Evolutionary conservation across 2,888 invertebrate genomes (phyloP), one percentile per base, ranked within the genome.

Genomic region (Papilio gigon): DNA sequence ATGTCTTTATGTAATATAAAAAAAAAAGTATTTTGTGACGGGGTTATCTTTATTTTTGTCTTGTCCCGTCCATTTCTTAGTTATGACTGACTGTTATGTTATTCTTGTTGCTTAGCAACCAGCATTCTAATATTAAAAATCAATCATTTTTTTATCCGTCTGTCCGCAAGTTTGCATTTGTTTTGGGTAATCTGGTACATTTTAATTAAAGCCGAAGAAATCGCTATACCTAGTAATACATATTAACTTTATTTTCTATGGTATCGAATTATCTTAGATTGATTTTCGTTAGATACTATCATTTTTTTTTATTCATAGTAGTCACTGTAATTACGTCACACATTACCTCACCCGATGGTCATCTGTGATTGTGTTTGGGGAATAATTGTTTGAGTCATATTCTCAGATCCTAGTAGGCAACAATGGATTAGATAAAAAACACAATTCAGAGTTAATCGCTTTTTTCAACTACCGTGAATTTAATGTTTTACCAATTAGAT

Each of bases 311-410:
- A 67, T 53, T 37, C 9, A 20, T 27, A 11, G 22, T 14, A 61
- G 53, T 62, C 62, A 56, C 17, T 62, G 53, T 50, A 56, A 33
- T 62, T 67, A 56, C 67, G 44, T 67, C 67, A 67, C 33, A 44
- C n/a, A 25, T 67, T 67, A 67, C 62, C 50, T 70, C 74, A 72
- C 56, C n/a, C 50, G 61, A 70, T 56, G 50, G n/a, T 65, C 37
- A 30, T 37, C 50, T 37, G 17, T 59, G 60, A 50, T 60, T 62
- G 25, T 53, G 22, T 62, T 53, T 62, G 35, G 42, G 33, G 20
- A 62, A 42, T 62, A 53, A 62, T 33, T 30, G 40, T 40, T 67
- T 67, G 62, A 62, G 40, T 67, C 61, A 67, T 67, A 59, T 67
- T 40, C 17, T 35, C 22, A 47, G 9, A 67, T 61, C 47, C 60